phyloP scores from a whole-genome alignment of 1,140 invertebrate genomes.

The Drosophila pallidifrons region DNA sequence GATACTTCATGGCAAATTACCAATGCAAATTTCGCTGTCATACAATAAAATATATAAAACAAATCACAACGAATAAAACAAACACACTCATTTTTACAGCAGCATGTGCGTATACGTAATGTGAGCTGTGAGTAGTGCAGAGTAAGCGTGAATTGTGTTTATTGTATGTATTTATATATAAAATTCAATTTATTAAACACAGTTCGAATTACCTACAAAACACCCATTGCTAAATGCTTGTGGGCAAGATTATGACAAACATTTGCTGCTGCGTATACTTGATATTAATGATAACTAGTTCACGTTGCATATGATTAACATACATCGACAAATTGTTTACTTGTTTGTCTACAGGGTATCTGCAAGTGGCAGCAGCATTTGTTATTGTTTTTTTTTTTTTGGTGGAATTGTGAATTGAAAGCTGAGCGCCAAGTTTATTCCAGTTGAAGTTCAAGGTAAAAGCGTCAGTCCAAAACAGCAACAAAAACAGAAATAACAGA shows the following conservation, averaged over 20 bases:
- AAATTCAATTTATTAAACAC: background rate
- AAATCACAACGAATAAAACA: conserved; percentile 18
- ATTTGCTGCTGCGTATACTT: background rate
- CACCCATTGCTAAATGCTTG: too few species aligned
- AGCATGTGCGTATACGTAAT: conserved; percentile 26
- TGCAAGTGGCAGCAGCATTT: background rate
- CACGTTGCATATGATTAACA: background rate
- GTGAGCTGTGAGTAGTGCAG: background rate
- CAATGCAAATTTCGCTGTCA: conserved; percentile 47
- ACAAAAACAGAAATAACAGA: conserved; percentile 28
- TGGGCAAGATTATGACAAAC: too few species aligned
- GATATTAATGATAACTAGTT: conserved; percentile 4
- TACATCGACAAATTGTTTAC: too few species aligned
- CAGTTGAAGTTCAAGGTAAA: conserved; percentile 80
- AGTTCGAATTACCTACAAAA: background rate
- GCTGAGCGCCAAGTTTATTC: conserved; percentile 72
- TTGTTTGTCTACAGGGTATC: conserved; percentile 27
- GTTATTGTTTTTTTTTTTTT: background rate
- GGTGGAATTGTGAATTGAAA: conserved; percentile 39
- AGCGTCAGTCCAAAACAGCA: conserved; percentile 38
- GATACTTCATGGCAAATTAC: conserved; percentile 50
- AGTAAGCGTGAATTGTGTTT: background rate
- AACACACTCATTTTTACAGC: conserved; percentile 21
- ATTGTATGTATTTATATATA: background rate
- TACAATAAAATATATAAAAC: conserved; percentile 26